Evolutionary conservation across 30 jellyfish, hydroid and myxozoan species (phyloP).

Genomic region (Sanderia malayensis): DNA sequence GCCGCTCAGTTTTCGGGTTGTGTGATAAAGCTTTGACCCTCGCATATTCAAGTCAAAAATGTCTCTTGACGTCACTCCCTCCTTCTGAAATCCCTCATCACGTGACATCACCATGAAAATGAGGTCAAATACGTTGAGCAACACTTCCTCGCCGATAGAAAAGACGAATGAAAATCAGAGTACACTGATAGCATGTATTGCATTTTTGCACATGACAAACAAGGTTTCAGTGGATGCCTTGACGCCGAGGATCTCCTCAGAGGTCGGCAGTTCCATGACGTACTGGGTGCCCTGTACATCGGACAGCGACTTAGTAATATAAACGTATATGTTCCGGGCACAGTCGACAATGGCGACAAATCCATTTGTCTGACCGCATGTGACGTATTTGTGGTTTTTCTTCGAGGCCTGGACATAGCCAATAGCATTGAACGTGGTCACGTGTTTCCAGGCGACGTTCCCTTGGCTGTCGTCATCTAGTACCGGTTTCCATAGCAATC

Average conservation of each 20-base stretch:
- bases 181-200: too few relatives aligned
- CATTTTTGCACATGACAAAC: too few relatives aligned
- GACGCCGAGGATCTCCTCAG: conserved; percentile 73
- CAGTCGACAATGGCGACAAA: conserved; percentile 93
- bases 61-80: too few relatives aligned
- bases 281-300: conserved; percentile 65
- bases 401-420: conserved; percentile 96
- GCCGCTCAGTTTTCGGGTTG: too few relatives aligned
- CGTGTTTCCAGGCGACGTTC: conserved; percentile 80
- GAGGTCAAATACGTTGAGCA: too few relatives aligned
- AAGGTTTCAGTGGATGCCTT: conserved; percentile 43
- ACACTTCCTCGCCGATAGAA: too few relatives aligned
- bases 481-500: conserved; percentile 88
- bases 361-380: conserved; percentile 46
- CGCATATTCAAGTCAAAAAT: too few relatives aligned
- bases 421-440: conserved; percentile 79
- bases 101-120: too few relatives aligned
- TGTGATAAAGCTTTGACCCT: too few relatives aligned
- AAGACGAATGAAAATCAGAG: too few relatives aligned
- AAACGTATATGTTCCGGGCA: conserved; percentile 52
- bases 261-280: conserved; percentile 58
- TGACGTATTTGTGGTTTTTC: conserved; percentile 79
- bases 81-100: too few relatives aligned
- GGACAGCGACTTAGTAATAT: conserved; percentile 38
- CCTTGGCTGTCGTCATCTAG: conserved; percentile 7